These are phyloP conservation scores for Bubo scandiacus DNA, from an alignment of 2,113 vertebrate genomes.

Conservation along the genomic window DNA sequence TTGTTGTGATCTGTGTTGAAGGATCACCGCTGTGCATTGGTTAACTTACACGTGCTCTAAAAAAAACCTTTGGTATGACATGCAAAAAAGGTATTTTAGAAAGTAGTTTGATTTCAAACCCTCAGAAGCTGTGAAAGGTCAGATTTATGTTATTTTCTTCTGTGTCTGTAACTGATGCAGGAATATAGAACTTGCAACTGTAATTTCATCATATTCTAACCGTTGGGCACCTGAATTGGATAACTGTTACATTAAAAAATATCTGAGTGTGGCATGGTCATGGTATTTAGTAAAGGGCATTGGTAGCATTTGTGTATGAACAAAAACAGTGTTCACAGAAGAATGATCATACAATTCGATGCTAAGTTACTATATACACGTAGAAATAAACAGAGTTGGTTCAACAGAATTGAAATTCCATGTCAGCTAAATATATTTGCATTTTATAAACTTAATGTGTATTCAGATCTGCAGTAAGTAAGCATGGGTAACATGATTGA, in stretches of 20 bases:
- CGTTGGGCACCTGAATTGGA: neutral
- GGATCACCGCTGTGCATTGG: neutral
- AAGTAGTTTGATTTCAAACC: conserved; percentile 36
- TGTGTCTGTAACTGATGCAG: neutral
- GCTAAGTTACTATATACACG: neutral
- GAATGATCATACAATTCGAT: neutral
- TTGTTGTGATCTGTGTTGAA: neutral
- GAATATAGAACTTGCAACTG: neutral
- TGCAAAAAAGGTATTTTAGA: conserved; percentile 11
- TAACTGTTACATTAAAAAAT: neutral
- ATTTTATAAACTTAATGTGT: neutral
- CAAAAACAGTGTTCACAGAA: neutral
- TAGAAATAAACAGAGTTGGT: neutral
- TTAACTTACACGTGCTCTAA: neutral
- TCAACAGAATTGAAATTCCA: conserved; percentile 17
- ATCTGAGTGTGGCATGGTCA: neutral
- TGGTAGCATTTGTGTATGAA: neutral
- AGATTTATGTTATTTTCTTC: conserved; percentile 24
- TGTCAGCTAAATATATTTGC: neutral
- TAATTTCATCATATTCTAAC: neutral
- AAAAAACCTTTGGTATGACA: neutral
- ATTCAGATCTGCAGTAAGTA: neutral
- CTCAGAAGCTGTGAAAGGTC: conserved; percentile 4
- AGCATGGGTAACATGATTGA: neutral
- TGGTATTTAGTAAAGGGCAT: neutral